A percentile compares a stretch with the other conserved stretches of the same genome.
These are phyloP conservation scores for Leuctra nigra DNA, from an alignment of 2,888 invertebrate species.

Conservation along the genomic window DNA sequence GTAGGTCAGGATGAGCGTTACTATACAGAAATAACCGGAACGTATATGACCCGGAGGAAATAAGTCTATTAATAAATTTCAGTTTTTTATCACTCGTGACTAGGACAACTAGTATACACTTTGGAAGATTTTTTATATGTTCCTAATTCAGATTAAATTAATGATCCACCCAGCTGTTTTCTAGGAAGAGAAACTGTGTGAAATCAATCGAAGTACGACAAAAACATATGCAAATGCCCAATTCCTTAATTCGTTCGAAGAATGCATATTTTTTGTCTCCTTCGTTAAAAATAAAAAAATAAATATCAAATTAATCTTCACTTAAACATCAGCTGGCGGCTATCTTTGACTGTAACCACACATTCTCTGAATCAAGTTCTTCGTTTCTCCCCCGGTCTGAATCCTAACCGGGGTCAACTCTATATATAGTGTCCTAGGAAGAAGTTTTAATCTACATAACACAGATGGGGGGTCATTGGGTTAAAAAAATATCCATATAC, in stretches of 20 bases:
- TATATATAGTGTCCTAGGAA: constrained; percentile 24
- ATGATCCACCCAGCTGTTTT: too few relatives aligned
- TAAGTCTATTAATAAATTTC: constrained; percentile 8
- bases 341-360: too few relatives aligned
- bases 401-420: constrained; percentile 25
- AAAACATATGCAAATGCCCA: too few relatives aligned
- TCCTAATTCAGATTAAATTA: not conserved
- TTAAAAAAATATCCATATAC: constrained; percentile 19
- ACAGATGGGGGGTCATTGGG: constrained; percentile 19
- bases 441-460: constrained; percentile 16
- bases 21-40: constrained; percentile 1
- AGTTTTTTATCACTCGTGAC: constrained; percentile 10
- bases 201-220: too few relatives aligned
- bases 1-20: constrained; percentile 2
- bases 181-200: too few relatives aligned
- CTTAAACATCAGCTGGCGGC: too few relatives aligned
- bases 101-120: constrained; percentile 5
- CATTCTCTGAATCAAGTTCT: too few relatives aligned
- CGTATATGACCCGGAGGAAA: constrained; percentile 1
- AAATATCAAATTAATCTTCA: too few relatives aligned
- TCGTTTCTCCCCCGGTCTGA: not conserved
- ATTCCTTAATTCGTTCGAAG: too few relatives aligned
- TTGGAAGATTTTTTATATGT: not conserved
- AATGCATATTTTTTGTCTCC: too few relatives aligned
- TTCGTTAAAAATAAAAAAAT: too few relatives aligned